A percentile compares a stretch with the other conserved stretches of the same genome.
phyloP scores from a whole-genome alignment of 2,888 invertebrate species.

The Zelleria hepariella region DNA sequence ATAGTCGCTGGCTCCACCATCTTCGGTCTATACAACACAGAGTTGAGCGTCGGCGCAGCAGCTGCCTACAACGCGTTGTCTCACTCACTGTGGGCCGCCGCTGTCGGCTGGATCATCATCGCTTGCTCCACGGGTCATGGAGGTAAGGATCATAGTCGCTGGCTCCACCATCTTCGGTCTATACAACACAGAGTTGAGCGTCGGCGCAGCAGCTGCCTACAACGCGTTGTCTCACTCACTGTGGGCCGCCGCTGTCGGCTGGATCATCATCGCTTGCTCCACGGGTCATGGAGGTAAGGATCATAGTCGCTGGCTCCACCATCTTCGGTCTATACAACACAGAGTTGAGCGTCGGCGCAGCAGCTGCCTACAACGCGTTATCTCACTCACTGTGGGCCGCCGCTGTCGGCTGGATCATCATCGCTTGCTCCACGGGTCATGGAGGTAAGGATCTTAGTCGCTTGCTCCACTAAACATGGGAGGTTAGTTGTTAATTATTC shows the following conservation, averaged over 20 bases:
- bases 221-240: constrained; percentile 86
- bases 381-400: constrained; percentile 89
- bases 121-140: constrained; percentile 89
- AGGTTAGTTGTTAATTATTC: no score
- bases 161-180: constrained; percentile 88
- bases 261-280: constrained; percentile 89
- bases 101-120: constrained; percentile 86
- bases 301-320: no score
- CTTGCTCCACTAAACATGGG: no score
- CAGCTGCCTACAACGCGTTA: constrained; percentile 84
- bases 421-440: constrained; percentile 87
- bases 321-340: constrained; percentile 84
- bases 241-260: constrained; percentile 85
- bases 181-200: constrained; percentile 78
- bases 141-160: no score
- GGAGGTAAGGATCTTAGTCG: no score
- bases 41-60: constrained; percentile 77
- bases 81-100: constrained; percentile 86
- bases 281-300: constrained; percentile 85
- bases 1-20: no score
- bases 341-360: constrained; percentile 76
- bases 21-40: constrained; percentile 82
- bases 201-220: constrained; percentile 81
- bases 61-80: constrained; percentile 86
- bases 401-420: constrained; percentile 85